Base-by-base conservation (phyloP, 2,888 invertebrate species). In the Pyrrhosoma nymphula region DNA sequence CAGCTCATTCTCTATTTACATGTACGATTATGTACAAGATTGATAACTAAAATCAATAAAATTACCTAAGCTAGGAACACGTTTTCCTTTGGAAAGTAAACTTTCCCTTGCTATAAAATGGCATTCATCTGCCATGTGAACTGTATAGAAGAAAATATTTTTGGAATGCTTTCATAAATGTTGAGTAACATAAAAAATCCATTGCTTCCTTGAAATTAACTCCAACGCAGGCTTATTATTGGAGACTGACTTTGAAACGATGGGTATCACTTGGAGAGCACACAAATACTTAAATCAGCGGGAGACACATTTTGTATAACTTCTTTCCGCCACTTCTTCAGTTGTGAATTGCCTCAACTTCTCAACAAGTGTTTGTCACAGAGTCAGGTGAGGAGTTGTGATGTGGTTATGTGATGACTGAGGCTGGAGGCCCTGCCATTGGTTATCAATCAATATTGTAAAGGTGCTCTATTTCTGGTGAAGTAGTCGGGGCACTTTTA, bases 1-100 rank as follows among this genome's bases (percentile, higher is more conserved):
- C 82, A 35, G 82, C 82, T 82, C 82, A 82, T 82, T 82, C 69
- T 69, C 69, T n/a, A 69, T 69, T 26, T 82, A 82, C 30, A 82
- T 35, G 26, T 35, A 30, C 16, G 26, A 3, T 26, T 82, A 82
- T 35, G 14, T 26, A 82, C 82, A 82, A 35, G 30, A 35, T 14
- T 82, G 82, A 82, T 8, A 82, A 82, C 35, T n/a, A 35, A 82
- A 35, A 82, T 30, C 26, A 82, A 82, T 82, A 26, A 82, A 82
- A 16, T 23, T 82, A 82, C 30, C 82, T 82, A 35, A 82, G 35
- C 35, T 82, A 82, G 82, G 82, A 82, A 35, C 82, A 82, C 14
- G 35, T 35, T 14, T 30, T 82, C 82, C 35, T 16, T 35, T 35
- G 82, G 35, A 82, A 35, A 82, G 35, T 82, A 14, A 35, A 10